Percentiles rank a stretch among this genome's conserved stretches.
Conservation (phyloP, 2,113 vertebrate species). For the Pseudolaguvia tuberculata region DNA sequence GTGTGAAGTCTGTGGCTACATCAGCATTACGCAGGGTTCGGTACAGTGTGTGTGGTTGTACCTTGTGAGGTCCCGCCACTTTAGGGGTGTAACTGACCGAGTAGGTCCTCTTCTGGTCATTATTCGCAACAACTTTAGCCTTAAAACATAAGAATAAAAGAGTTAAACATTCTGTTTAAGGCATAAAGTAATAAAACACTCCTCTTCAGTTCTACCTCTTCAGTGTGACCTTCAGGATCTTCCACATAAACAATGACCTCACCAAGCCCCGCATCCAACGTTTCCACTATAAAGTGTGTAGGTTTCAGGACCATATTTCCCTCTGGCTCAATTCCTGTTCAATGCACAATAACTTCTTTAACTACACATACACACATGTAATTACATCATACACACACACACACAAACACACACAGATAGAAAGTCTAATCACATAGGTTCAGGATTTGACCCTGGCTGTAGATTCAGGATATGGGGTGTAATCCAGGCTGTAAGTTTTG, state of each 20-base stretch:
- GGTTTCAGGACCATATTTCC: slow-evolving; percentile 88
- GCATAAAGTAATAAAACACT: too few relatives aligned
- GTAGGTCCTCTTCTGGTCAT: slow-evolving; percentile 84
- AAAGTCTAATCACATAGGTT: neutral
- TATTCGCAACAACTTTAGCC: slow-evolving; percentile 91
- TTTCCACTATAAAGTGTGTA: slow-evolving; percentile 88
- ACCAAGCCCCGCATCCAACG: slow-evolving; percentile 77
- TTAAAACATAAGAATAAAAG: slow-evolving; percentile 45
- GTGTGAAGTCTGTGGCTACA: neutral
- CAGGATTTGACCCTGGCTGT: slow-evolving; percentile 26
- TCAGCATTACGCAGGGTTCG: too few relatives aligned
- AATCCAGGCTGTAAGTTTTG: too few relatives aligned
- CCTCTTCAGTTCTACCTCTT: too few relatives aligned
- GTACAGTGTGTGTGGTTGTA: slow-evolving; percentile 52
- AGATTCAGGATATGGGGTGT: too few relatives aligned
- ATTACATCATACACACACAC: too few relatives aligned
- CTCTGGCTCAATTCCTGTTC: slow-evolving; percentile 82
- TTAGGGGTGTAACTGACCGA: slow-evolving; percentile 87
- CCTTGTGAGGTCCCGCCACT: slow-evolving; percentile 92
- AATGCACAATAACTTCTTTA: neutral
- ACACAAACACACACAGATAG: too few relatives aligned
- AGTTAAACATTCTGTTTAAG: neutral
- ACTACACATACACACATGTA: too few relatives aligned
- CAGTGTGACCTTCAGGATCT: slow-evolving; percentile 91
- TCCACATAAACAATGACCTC: slow-evolving; percentile 92